These are phyloP conservation scores for Leptinotarsa rubiginosa DNA, from an alignment of 2,888 invertebrate genomes.

Conservation along the genomic window DNA sequence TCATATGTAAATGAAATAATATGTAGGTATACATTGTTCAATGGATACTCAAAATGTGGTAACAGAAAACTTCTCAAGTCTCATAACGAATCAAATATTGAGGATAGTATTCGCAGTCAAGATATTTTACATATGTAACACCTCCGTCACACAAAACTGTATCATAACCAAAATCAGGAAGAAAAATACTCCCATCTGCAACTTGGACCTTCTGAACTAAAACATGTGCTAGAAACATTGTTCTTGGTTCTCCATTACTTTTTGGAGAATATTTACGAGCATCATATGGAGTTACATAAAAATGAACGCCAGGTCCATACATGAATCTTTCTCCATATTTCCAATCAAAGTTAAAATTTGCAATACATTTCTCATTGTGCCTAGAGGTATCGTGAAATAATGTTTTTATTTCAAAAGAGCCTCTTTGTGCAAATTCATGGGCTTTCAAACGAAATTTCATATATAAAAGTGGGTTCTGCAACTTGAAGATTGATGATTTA, in stretches of 20 bases:
- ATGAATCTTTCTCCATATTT: conserved; percentile 52
- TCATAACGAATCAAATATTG: conserved; percentile 57
- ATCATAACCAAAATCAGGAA: conserved; percentile 56
- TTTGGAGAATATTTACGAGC: conserved; percentile 54
- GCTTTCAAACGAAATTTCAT: conserved; percentile 53
- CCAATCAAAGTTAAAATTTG: conserved; percentile 58
- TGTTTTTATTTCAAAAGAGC: conserved; percentile 33
- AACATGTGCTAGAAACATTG: conserved; percentile 60
- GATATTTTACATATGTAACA: conserved; percentile 60
- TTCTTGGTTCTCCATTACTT: conserved; percentile 48
- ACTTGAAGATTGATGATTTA: conserved; percentile 45
- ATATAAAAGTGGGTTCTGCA: conserved; percentile 56
- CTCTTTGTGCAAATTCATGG: conserved; percentile 51
- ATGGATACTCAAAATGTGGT: neutral
- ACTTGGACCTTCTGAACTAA: conserved; percentile 51
- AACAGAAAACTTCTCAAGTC: conserved; percentile 30
- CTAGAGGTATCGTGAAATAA: conserved; percentile 56
- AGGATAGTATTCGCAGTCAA: conserved; percentile 62
- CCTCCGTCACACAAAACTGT: conserved; percentile 55
- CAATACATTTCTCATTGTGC: conserved; percentile 53
- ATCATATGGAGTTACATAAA: conserved; percentile 52
- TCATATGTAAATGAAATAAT: neutral
- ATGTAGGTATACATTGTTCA: neutral
- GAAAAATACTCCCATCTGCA: conserved; percentile 40
- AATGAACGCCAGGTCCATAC: conserved; percentile 59